Evolutionary conservation across 37 sponge, comb jelly and placozoan genomes (phyloP), one percentile per base, ranked within the genome.

Genomic region (Bolinopsis microptera): DNA sequence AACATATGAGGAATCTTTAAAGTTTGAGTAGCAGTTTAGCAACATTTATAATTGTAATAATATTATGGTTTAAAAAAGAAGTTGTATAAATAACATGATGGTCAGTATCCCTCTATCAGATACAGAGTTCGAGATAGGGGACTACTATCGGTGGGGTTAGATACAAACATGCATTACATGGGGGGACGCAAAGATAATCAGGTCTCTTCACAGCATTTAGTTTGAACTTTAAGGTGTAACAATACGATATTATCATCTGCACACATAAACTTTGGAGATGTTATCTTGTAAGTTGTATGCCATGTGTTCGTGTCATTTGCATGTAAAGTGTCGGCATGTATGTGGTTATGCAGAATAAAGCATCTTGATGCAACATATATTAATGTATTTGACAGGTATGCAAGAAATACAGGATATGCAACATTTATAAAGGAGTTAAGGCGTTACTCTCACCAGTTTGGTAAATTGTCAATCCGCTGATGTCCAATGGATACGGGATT

Each of bases 401-500:
- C 61, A 48, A 48, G 61, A 48, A 48, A 48, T 48, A 13, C 13
- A 13, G 61, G 61, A 48, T 48, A 48, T 48, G 61, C 61, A 48
- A 48, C 61, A 48, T 48, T 5, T 48, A 48, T 48, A 18, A 48
- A 48, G 61, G 61, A 5, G 61, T 48, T 48, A n/a, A n/a, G n/a
- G n/a, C n/a, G n/a, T n/a, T 48, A 48, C 61, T 48, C 82, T 80
- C 82, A 80, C 82, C 82, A 1, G 82, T 80, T 33, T 80, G 82
- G 37, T 80, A 80, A 34, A 80, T 80, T 27, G 82, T 80, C 30
- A 80, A 35, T 80, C 82, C 82, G 32, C 82, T 80, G 34, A 80
- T 80, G 38, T 80, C 82, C 82, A 80, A 80, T 2, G 82, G 82
- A 30, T 80, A 80, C 2, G 82, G 82, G 30, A 80, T 80, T 80